Conservation (phyloP, 2,888 invertebrate genomes). For the Lithophane socia region DNA sequence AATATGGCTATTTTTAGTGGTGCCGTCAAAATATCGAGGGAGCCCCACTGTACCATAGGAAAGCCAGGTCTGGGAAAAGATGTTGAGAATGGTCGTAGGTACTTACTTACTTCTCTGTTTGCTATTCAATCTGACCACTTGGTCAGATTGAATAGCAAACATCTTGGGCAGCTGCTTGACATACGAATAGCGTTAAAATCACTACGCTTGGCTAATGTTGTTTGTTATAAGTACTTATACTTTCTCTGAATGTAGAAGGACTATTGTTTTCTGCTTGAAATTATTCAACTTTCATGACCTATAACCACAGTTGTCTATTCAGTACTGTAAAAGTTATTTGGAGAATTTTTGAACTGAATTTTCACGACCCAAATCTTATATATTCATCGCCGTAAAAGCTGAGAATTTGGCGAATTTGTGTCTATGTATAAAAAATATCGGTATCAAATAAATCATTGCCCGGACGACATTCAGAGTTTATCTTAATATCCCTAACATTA, state of each 20-base stretch:
- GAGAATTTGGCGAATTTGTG: background rate
- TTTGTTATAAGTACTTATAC: background rate
- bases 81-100: background rate
- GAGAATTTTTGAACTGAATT: background rate
- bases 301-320: background rate
- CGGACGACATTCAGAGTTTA: too few species aligned
- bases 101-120: too few species aligned
- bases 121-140: too few species aligned
- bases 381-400: background rate
- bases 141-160: background rate
- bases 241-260: background rate
- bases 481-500: background rate
- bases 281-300: background rate
- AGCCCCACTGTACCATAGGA: too few species aligned
- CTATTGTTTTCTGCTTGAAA: background rate
- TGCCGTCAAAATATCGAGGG: background rate
- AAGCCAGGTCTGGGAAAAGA: too few species aligned
- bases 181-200: background rate
- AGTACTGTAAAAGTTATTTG: background rate
- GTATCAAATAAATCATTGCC: constrained; percentile 14
- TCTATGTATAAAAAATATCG: background rate
- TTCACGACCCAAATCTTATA: background rate
- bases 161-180: background rate
- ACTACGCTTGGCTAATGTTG: background rate
- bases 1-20: constrained; percentile 8